Conservation (phyloP, 2,797 vertebrate genomes). For the Spinus pinus region DNA sequence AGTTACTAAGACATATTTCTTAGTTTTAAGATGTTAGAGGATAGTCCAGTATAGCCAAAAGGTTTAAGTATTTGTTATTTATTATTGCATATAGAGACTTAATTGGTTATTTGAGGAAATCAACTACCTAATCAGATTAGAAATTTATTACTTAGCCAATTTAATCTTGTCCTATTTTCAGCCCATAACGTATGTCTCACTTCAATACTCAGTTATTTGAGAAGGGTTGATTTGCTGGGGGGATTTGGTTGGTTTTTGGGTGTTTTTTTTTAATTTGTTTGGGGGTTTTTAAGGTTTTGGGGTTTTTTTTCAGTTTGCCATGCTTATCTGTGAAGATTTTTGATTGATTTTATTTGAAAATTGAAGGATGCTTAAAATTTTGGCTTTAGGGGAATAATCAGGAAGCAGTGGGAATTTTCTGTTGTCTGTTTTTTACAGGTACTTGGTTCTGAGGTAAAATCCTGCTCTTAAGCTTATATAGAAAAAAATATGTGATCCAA, state of each 20-base stretch:
- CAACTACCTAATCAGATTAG: neutral
- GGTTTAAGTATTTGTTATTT: neutral
- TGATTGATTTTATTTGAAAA: neutral
- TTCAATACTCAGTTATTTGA: neutral
- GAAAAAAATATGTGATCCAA: neutral
- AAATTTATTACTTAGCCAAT: neutral
- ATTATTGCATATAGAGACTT: constrained; percentile 5
- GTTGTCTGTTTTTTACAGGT: neutral
- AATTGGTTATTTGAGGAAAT: neutral
- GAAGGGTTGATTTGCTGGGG: neutral
- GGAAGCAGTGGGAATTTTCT: neutral
- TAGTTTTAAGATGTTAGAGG: neutral
- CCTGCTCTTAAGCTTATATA: neutral
- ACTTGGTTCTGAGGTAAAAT: neutral
- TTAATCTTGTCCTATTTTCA: neutral
- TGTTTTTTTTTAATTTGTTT: neutral
- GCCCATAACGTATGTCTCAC: neutral
- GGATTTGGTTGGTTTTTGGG: accelerated
- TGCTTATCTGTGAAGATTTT: neutral
- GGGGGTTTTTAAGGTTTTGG: accelerated
- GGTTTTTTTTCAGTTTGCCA: neutral
- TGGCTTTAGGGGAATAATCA: neutral
- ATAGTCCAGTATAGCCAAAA: neutral
- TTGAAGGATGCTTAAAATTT: neutral
- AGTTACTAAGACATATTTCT: neutral